Evolutionary conservation across 2,888 invertebrate genomes (phyloP), one percentile per base, ranked within the genome.

Genomic region (Dryococelus australis): DNA sequence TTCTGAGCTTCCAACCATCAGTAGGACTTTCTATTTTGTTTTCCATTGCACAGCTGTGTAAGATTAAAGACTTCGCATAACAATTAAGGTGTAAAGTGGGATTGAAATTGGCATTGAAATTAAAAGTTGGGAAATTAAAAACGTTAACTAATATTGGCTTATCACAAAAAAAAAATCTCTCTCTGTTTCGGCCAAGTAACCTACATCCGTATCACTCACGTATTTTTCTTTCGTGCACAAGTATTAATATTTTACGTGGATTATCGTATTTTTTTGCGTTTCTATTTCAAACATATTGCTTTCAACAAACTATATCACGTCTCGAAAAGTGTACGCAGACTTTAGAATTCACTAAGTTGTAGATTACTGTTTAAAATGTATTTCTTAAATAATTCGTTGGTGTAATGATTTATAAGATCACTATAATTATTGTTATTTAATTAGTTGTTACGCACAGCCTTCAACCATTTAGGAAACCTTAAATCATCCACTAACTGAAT

Each of bases 1-100:
- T 84, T 65, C 53, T 85, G 88, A 88, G 89, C 89, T 89, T 88
- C 89, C 89, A 89, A 87, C 87, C 88, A 89, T 88, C 85, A 88
- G 35, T 80, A 86, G 85, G 81, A 86, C 86, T 83, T 85, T 87
- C 79, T 88, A 86, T 89, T 88, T 89, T 89, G 35, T 89, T 89
- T 89, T 88, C 88, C 88, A 89, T 88, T 88, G 88, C 88, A 84
- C 86, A 87, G 86, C 84, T 83, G 81, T 84, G 85, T 81, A 88
- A 86, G 89, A 87, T 88, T 87, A 87, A 88, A 89, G 87, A 87
- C 53, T 43, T 35, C 27, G 78, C 26, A 24, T 65, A 24, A n/a
- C 16, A n/a, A 65, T 65, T 65, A n/a, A 24, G 20, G 6, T 6
- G 65, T 65, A 65, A 65, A 24, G 20, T 65, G n/a, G 65, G n/a